Evolutionary conservation across 2,888 invertebrate species (phyloP).

Genomic region (Pseudanteris insignis): DNA sequence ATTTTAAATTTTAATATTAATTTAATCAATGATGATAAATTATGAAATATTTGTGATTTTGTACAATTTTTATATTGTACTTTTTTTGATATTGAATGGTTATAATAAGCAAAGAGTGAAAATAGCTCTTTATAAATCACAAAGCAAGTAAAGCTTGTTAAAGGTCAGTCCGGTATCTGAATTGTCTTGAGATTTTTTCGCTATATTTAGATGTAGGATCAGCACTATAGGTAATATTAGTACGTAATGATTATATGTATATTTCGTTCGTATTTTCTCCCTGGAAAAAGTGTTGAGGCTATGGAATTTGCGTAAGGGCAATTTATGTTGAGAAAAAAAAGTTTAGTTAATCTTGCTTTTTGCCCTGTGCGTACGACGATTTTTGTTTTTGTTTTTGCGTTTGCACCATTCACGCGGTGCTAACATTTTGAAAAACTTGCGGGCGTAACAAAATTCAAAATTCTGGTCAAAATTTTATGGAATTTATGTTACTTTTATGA

Average conservation of each 20-base stretch:
- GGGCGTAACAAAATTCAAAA: constrained; percentile 66
- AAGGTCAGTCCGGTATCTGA: constrained; percentile 44
- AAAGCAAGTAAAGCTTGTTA: constrained; percentile 30
- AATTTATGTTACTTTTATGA: constrained; percentile 58
- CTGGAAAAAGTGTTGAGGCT: constrained; percentile 66
- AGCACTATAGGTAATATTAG: constrained; percentile 61
- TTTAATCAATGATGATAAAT: not conserved
- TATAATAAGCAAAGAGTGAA: constrained; percentile 18
- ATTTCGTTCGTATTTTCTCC: constrained; percentile 65
- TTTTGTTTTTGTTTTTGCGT: constrained; percentile 46
- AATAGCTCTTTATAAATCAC: constrained; percentile 40
- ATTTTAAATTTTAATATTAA: too few species aligned
- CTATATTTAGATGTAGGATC: constrained; percentile 59
- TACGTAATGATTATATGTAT: constrained; percentile 64
- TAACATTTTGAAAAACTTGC: constrained; percentile 48
- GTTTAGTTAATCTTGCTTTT: constrained; percentile 29
- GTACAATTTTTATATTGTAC: not conserved
- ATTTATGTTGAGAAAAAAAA: constrained; percentile 41
- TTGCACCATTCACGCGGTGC: constrained; percentile 33
- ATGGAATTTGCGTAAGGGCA: constrained; percentile 55
- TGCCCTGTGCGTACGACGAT: constrained; percentile 51
- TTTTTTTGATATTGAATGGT: constrained; percentile 14
- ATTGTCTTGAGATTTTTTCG: constrained; percentile 66
- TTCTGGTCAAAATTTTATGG: constrained; percentile 61
- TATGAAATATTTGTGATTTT: constrained; percentile 3